Conservation (phyloP, 2,113 vertebrate species). For the Panthera leo region DNA sequence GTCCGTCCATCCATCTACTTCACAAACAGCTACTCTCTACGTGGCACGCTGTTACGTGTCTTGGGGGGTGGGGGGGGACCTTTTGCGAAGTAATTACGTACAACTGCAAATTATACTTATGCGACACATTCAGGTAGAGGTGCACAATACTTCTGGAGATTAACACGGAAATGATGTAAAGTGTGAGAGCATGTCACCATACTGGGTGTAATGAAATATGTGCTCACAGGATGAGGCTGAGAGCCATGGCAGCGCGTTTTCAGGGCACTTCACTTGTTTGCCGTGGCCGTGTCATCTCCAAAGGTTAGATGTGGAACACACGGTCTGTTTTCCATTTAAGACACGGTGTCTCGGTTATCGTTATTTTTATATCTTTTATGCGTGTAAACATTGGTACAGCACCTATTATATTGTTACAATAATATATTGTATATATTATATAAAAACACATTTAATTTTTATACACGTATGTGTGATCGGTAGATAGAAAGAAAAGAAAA, state of each 20-base stretch:
- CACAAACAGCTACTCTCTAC: not conserved
- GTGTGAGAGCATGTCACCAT: not conserved
- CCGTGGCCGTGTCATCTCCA: not conserved
- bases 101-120: not conserved
- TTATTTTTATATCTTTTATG: not conserved
- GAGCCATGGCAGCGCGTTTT: accelerated
- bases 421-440: not conserved
- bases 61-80: not conserved
- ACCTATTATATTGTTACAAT: not conserved
- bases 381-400: not conserved
- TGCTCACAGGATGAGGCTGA: not conserved
- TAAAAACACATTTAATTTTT: constrained; percentile 30
- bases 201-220: not conserved
- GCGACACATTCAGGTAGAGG: not conserved
- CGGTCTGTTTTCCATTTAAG: not conserved
- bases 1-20: not conserved
- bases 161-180: not conserved
- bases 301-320: not conserved
- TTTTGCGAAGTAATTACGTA: not conserved
- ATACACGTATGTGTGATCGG: not conserved
- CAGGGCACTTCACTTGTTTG: not conserved
- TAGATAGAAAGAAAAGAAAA: not conserved
- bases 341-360: not conserved
- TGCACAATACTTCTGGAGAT: not conserved
- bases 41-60: not conserved